Evolutionary conservation across 2,888 invertebrate genomes (phyloP).

Genomic region (Zonitis immaculata): DNA sequence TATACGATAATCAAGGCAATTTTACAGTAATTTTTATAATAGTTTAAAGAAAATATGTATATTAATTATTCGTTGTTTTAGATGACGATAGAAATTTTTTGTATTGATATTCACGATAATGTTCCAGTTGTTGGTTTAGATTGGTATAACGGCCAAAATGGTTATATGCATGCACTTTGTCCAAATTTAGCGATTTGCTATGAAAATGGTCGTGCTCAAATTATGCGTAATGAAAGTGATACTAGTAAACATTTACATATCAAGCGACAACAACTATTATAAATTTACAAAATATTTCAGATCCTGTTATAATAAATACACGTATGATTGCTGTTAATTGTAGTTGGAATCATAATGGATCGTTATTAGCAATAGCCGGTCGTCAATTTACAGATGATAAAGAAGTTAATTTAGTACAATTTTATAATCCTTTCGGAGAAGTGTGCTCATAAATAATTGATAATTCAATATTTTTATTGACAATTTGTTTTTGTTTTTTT

Average conservation of each 20-base stretch:
- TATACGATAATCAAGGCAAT: conserved; percentile 91
- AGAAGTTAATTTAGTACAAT: conserved; percentile 78
- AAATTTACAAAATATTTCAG: conserved; percentile 47
- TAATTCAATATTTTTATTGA: not conserved
- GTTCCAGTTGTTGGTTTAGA: conserved; percentile 69
- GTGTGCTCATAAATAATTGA: conserved; percentile 50
- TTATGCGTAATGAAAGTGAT: conserved; percentile 88
- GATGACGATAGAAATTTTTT: conserved; percentile 72
- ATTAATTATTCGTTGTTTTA: conserved; percentile 44
- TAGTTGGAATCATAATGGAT: conserved; percentile 92
- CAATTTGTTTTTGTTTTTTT: conserved; percentile 1
- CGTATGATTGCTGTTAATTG: conserved; percentile 76
- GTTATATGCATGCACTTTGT: conserved; percentile 61
- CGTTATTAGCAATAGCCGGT: conserved; percentile 83
- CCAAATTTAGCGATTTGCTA: conserved; percentile 85
- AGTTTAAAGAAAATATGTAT: not conserved
- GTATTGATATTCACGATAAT: conserved; percentile 39
- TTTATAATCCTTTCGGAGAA: conserved; percentile 85
- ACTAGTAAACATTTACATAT: too few relatives aligned
- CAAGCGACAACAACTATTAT: not conserved
- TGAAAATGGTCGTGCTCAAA: conserved; percentile 77
- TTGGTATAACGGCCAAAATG: conserved; percentile 81
- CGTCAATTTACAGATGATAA: conserved; percentile 55
- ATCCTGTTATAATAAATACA: conserved; percentile 77
- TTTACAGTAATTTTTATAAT: conserved; percentile 54